Evolutionary conservation across 2,888 invertebrate genomes (phyloP).

Genomic region (Xylota segnis): DNA sequence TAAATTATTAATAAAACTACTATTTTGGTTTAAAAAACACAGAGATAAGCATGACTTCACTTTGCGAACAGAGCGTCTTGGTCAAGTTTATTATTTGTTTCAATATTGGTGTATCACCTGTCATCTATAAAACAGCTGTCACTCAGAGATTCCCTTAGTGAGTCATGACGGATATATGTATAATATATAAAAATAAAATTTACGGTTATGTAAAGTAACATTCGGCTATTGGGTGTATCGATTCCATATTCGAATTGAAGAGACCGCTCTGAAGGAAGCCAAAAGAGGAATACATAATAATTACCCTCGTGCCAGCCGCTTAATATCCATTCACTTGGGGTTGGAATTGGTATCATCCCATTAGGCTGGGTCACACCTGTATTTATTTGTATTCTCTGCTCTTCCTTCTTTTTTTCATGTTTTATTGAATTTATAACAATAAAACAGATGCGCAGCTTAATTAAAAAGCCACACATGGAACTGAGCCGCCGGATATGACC

Average conservation of each 20-base stretch:
- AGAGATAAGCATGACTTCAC: slow-evolving; percentile 55
- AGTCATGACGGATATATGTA: slow-evolving; percentile 42
- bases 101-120: slow-evolving; percentile 51
- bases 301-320: slow-evolving; percentile 63
- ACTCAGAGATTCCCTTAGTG: slow-evolving; percentile 54
- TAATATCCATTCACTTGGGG: slow-evolving; percentile 65
- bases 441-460: slow-evolving; percentile 64
- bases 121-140: slow-evolving; percentile 58
- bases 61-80: not conserved
- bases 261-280: slow-evolving; percentile 20
- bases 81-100: slow-evolving; percentile 39
- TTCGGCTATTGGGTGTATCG: slow-evolving; percentile 43
- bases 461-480: slow-evolving; percentile 55
- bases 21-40: not conserved
- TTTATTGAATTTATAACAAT: slow-evolving; percentile 45
- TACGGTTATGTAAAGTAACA: slow-evolving; percentile 31
- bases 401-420: slow-evolving; percentile 13
- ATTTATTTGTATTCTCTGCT: slow-evolving; percentile 42
- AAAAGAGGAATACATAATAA: slow-evolving; percentile 48
- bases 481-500: slow-evolving; percentile 54
- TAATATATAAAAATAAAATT: not conserved
- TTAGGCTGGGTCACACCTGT: slow-evolving; percentile 65
- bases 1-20: not conserved
- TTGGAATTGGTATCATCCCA: slow-evolving; percentile 44
- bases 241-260: slow-evolving; percentile 45